Base-by-base conservation (phyloP, 2,113 vertebrate species). In the Toxotes jaculatrix region DNA sequence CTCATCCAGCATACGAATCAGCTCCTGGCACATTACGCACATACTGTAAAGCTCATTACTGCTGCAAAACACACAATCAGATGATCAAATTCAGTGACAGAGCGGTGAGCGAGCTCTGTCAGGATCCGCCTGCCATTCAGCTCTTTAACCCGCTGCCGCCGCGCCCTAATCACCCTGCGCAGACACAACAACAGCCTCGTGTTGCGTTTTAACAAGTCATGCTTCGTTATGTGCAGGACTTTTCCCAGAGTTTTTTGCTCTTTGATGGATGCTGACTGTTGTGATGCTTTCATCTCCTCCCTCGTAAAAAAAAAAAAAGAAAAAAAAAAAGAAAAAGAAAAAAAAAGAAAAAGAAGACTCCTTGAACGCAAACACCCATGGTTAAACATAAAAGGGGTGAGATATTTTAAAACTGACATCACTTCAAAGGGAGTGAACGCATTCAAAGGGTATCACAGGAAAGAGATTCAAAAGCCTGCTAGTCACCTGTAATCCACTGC, bases 401-500 rank as follows among this genome's bases (percentile, higher is more conserved):
- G 90, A 92, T 93, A 91, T 92, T 91, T 90, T 88, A 85, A 93
- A 93, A 91, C 87, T 92, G 92, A 92, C 93, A 92, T 78, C 84
- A 88, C 92, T 93, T 93, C 93, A 94, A 93, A 92, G 89, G 87
- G 49, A 85, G 83, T 57, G 91, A 91, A 75, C 89, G 80, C 84
- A 91, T 92, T 92, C 91, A 93, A 93, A 93, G 92, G 86, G 81
- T 86, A 91, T 93, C 93, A 88, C 74, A 90, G 88, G 89, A 82
- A 88, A 72, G 88, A 92, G 87, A 89, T 88, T 88, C 90, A 89
- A 88, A 93, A 80, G 91, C 85, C 88, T 86, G 82, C 88, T 82
- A 88, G 88, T 92, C 92, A 94, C 92, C 92, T 93, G 91, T 93
- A 91, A 93, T 92, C 92, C 90, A 91, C 88, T 82, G 90, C 85